A percentile compares a stretch with the other conserved stretches of the same genome.
phyloP scores from a whole-genome alignment of 2,113 vertebrate species.

The Paramisgurnus dabryanus region DNA sequence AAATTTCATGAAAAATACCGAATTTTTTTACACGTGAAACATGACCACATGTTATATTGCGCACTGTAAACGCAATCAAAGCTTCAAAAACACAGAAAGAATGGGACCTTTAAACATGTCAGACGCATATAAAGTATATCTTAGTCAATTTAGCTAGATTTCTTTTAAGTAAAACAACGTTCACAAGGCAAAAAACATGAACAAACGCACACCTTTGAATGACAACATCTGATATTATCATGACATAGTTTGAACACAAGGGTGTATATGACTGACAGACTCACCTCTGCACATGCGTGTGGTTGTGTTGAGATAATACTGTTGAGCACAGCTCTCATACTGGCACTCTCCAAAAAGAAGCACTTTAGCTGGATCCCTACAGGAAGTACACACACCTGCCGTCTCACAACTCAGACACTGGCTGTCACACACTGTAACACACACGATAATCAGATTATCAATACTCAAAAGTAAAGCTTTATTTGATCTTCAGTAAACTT shows the following conservation, averaged over 20 bases:
- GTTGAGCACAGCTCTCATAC: constrained; percentile 86
- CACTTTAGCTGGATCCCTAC: constrained; percentile 83
- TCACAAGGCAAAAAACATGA: not conserved
- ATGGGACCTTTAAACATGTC: too few species aligned
- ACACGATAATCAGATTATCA: constrained; percentile 15
- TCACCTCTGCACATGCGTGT: constrained; percentile 86
- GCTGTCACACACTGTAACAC: constrained; percentile 76
- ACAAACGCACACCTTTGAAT: not conserved
- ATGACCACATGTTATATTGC: too few species aligned
- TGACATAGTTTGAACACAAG: not conserved
- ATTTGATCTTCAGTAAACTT: not conserved
- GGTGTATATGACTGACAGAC: not conserved
- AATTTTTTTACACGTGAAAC: too few species aligned
- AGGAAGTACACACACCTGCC: constrained; percentile 77
- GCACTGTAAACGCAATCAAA: too few species aligned
- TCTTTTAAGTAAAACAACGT: too few species aligned
- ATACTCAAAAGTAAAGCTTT: not conserved
- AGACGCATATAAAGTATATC: too few species aligned
- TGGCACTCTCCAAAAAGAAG: constrained; percentile 92
- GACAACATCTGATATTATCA: not conserved
- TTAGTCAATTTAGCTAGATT: too few species aligned
- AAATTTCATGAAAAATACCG: too few species aligned
- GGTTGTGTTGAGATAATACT: constrained; percentile 87
- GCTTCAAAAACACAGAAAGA: too few species aligned
- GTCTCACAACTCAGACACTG: constrained; percentile 84